A percentile compares a stretch with the other conserved stretches of the same genome.
Conservation (phyloP, 2,888 invertebrate genomes). For the Chymomyza fuscimana region DNA sequence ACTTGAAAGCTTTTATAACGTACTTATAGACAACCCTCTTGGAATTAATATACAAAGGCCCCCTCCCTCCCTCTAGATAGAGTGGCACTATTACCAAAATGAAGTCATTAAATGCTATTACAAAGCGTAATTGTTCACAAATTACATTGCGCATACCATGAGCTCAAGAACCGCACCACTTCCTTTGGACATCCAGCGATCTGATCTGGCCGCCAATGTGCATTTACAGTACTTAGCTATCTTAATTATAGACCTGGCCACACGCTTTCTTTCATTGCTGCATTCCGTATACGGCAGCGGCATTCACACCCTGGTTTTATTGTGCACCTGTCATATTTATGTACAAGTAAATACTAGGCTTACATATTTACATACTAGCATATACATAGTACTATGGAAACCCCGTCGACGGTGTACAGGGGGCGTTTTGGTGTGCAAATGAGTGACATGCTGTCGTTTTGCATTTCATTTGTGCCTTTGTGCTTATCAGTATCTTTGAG, state of each 20-base stretch:
- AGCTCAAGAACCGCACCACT: constrained; percentile 37
- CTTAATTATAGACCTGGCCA: constrained; percentile 61
- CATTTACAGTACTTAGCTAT: constrained; percentile 64
- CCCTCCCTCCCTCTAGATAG: constrained; percentile 18
- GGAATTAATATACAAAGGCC: constrained; percentile 25
- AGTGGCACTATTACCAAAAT: constrained; percentile 45
- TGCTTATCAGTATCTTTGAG: constrained; percentile 1
- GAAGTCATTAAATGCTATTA: constrained; percentile 73
- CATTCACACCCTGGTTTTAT: constrained; percentile 14
- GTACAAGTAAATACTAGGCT: background rate
- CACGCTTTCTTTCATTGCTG: constrained; percentile 13
- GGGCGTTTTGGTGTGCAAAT: constrained; percentile 16
- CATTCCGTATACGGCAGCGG: background rate
- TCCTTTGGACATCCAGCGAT: constrained; percentile 34
- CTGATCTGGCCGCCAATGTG: constrained; percentile 31
- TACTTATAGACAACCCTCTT: background rate
- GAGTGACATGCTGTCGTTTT: constrained; percentile 55
- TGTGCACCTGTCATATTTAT: constrained; percentile 61
- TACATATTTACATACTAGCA: no score
- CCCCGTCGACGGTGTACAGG: no score
- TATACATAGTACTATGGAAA: no score
- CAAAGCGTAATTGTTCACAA: constrained; percentile 74
- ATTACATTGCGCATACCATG: constrained; percentile 54
- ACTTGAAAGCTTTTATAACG: background rate
- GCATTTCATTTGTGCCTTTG: constrained; percentile 12